Conservation (phyloP, 2,797 vertebrate genomes). For the Rhinella marina region DNA sequence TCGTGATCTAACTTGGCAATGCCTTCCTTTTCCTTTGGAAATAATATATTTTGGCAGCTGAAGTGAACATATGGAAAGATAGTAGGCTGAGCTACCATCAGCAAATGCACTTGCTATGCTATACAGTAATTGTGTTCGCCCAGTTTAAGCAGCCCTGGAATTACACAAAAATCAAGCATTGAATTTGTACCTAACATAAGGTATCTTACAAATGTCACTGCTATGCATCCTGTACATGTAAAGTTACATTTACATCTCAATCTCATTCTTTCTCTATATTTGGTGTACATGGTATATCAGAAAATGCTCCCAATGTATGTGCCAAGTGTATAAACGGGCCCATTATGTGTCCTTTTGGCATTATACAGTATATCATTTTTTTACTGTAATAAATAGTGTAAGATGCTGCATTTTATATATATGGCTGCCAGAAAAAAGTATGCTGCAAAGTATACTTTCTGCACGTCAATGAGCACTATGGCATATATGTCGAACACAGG, state of each 20-base stretch:
- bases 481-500: too few species aligned
- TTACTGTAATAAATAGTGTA: neutral
- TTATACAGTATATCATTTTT: neutral
- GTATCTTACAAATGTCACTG: neutral
- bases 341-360: neutral
- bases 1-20: constrained; percentile 30
- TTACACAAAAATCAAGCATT: neutral
- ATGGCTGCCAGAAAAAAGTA: neutral
- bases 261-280: neutral
- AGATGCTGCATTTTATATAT: neutral
- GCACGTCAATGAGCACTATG: too few species aligned
- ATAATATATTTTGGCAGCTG: constrained; percentile 53
- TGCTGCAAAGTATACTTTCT: too few species aligned
- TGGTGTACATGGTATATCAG: neutral
- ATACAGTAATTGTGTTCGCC: constrained; percentile 7
- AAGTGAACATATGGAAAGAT: constrained; percentile 28
- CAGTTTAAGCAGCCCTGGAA: neutral
- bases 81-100: constrained; percentile 38
- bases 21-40: neutral
- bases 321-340: neutral
- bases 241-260: too few species aligned
- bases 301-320: neutral
- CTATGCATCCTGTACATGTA: neutral
- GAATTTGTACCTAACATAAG: neutral
- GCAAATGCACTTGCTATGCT: constrained; percentile 2